phyloP scores from a whole-genome alignment of 2,888 invertebrate genomes.

The Trichopoda pennipes region DNA sequence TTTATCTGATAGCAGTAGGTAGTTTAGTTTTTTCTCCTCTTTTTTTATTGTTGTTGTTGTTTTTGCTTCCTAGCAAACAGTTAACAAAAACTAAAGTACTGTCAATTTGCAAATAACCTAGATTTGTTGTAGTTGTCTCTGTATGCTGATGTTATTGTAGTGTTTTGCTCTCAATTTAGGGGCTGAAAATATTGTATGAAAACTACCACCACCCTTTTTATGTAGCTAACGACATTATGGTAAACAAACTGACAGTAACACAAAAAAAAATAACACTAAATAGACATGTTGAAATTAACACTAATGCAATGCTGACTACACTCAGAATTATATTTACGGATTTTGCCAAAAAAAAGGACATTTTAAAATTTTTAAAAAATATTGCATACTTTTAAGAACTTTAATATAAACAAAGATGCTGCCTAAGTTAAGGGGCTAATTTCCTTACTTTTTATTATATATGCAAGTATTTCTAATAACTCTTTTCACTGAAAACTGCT shows the following conservation, averaged over 20 bases:
- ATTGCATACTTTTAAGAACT: too few species aligned
- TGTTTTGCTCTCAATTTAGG: conserved; percentile 50
- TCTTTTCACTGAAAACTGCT: too few species aligned
- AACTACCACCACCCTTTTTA: conserved; percentile 4
- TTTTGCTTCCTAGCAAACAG: conserved; percentile 40
- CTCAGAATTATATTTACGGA: background rate
- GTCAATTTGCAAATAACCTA: conserved; percentile 59
- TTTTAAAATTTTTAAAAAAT: too few species aligned
- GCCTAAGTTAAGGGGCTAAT: too few species aligned
- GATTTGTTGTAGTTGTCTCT: conserved; percentile 51
- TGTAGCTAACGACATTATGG: conserved; percentile 24
- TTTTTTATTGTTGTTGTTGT: too few species aligned
- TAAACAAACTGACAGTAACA: conserved; percentile 15
- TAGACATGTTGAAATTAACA: background rate
- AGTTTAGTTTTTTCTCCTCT: conserved; percentile 4
- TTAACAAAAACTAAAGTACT: conserved; percentile 34
- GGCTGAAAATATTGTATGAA: conserved; percentile 34
- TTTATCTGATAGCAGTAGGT: conserved; percentile 59
- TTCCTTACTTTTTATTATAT: too few species aligned
- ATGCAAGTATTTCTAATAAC: too few species aligned
- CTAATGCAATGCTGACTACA: background rate
- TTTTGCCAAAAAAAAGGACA: background rate
- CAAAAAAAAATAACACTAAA: background rate
- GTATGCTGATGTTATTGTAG: conserved; percentile 17
- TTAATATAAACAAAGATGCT: too few species aligned